Evolutionary conservation across 30 jellyfish, hydroid and myxozoan genomes (phyloP).

Genomic region (Nemopilema nomurai): DNA sequence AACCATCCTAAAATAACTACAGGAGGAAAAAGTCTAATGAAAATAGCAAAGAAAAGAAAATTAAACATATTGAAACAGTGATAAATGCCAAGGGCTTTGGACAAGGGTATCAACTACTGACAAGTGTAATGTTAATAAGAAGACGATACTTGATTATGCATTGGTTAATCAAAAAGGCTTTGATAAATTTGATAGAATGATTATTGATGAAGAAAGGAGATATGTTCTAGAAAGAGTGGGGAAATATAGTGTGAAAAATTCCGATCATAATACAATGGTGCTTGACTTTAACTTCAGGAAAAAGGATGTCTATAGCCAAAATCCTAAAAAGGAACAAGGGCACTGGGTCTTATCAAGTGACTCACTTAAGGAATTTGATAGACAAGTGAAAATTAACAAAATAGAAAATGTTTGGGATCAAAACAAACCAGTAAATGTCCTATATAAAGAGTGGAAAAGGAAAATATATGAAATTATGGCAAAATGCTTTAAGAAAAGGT

Average conservation of each 20-base stretch:
- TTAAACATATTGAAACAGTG: not conserved
- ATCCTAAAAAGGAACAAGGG: constrained; percentile 7
- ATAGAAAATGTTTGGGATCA: not conserved
- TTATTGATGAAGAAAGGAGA: constrained; percentile 29
- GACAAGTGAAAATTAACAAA: constrained; percentile 10
- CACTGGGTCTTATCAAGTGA: not conserved
- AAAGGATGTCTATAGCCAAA: constrained; percentile 6
- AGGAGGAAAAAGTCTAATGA: constrained; percentile 31
- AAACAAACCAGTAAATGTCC: not conserved
- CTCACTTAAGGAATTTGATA: constrained; percentile 5
- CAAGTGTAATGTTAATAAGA: constrained; percentile 4
- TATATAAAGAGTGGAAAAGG: constrained; percentile 17
- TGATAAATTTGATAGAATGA: not conserved
- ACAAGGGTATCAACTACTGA: constrained; percentile 22
- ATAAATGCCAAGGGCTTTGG: constrained; percentile 42
- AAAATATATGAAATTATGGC: constrained; percentile 6
- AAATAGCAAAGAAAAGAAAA: constrained; percentile 24
- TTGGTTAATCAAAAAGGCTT: constrained; percentile 1
- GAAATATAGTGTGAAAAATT: constrained; percentile 15
- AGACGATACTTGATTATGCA: constrained; percentile 28
- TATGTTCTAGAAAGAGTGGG: not conserved
- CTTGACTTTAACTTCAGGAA: not conserved
- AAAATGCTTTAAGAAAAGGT: constrained; percentile 15
- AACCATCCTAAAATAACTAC: constrained; percentile 14
- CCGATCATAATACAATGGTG: constrained; percentile 48